Base-by-base conservation (phyloP, 1,140 invertebrate species). In the Calosoma granatense region DNA sequence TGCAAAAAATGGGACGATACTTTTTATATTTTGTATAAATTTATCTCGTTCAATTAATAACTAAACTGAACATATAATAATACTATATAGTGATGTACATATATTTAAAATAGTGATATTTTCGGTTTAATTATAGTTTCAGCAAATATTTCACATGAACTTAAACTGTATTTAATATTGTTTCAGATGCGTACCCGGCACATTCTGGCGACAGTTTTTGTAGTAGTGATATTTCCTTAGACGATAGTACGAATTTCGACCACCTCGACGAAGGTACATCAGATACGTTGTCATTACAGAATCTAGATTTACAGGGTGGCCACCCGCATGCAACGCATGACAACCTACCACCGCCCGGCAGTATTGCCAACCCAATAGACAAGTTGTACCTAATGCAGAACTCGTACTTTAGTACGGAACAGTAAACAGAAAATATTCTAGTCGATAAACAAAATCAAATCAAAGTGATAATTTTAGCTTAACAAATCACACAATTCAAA, bases 371-470 rank as follows among this genome's bases (percentile, higher is more conserved):
- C 73, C 94, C 94, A 26, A 97, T 98, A 62, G 94, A 98, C 73
- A 96, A 96, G 76, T 81, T 97, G 51, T 98, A 96, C 76, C 87
- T 95, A 65, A 98, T 98, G 94, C 92, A 94, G 73, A 93, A 88
- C 74, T 94, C 90, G 26, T 96, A 96, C 71, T 96, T 96, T 69
- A 86, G 81, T 67, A 81, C 80, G 57, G 82, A 84, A 66, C 81
- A 83, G 63, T 71, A 69, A 65, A 57, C n/a, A n/a, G 55, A 53
- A 20, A 15, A 59, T 58, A 56, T 30, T 30, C 26, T 30, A 30
- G 4, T 30, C 26, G 4, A 6, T 30, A 30, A 30, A 6, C 4
- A 30, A 4, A 30, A 30, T 30, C 26, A 30, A 30, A 30, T 30
- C 14, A 6, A 30, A 6, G 4, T 30, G 14, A 6, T 30, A 30